Conservation (phyloP, 2,888 invertebrate genomes). For the Sminthurinus aureus region DNA sequence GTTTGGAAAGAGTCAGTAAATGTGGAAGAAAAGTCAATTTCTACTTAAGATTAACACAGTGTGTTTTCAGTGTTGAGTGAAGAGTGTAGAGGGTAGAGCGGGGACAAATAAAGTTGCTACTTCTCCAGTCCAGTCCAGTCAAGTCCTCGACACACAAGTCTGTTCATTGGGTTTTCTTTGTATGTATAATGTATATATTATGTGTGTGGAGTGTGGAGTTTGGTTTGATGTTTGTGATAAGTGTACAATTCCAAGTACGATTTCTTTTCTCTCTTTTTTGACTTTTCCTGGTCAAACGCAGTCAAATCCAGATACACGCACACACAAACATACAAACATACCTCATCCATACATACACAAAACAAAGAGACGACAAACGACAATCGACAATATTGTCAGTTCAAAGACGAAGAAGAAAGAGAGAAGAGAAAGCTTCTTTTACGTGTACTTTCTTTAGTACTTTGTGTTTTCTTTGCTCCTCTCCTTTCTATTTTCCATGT, state of each 20-base stretch:
- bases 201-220: neutral
- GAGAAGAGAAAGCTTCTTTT: neutral
- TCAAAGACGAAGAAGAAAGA: too few species aligned
- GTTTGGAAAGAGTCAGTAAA: too few species aligned
- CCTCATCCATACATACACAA: neutral
- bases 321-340: neutral
- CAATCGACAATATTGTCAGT: neutral
- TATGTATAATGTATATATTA: neutral
- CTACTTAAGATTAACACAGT: neutral
- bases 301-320: too few species aligned
- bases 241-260: too few species aligned
- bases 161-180: neutral
- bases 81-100: neutral
- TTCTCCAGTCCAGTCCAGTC: too few species aligned
- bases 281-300: too few species aligned
- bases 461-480: neutral
- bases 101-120: neutral
- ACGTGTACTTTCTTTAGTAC: neutral
- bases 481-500: too few species aligned
- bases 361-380: too few species aligned
- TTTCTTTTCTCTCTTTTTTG: too few species aligned
- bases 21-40: neutral
- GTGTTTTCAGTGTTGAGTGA: neutral
- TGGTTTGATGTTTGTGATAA: too few species aligned
- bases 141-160: too few species aligned